Evolutionary conservation across 92 coral and sea anemone genomes (phyloP).

Genomic region (Porites evermanni): DNA sequence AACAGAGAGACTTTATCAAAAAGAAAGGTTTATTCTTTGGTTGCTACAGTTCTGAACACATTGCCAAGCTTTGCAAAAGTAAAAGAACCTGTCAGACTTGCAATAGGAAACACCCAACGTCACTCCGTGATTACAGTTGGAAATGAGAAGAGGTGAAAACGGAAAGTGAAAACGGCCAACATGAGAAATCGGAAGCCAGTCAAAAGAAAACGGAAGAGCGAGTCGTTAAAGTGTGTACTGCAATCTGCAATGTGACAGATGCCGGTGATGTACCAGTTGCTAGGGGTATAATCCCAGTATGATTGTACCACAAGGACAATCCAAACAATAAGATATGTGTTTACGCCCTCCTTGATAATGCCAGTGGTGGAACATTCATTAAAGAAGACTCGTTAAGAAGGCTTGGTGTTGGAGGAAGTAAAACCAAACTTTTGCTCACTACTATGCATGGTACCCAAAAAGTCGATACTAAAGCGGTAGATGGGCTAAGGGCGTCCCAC

Average conservation of each 20-base stretch:
- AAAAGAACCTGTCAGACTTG: conserved; percentile 22
- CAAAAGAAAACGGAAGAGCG: background rate
- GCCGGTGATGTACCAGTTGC: conserved; percentile 30
- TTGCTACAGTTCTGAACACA: conserved; percentile 58
- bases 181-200: conserved; percentile 7
- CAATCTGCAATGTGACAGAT: conserved; percentile 54
- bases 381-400: too few relatives aligned
- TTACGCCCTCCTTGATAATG: too few relatives aligned
- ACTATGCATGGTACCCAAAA: too few relatives aligned
- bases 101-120: conserved; percentile 72
- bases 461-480: too few relatives aligned
- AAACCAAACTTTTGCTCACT: too few relatives aligned
- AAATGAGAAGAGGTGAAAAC: conserved; percentile 27
- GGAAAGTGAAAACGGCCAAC: background rate
- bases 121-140: conserved; percentile 69
- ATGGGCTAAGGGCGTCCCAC: too few relatives aligned
- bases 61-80: conserved; percentile 43
- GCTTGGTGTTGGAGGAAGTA: too few relatives aligned
- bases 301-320: background rate
- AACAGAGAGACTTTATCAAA: conserved; percentile 60
- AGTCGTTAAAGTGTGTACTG: conserved; percentile 28
- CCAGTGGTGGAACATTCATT: too few relatives aligned
- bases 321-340: background rate
- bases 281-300: background rate
- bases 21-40: conserved; percentile 65